Base-by-base conservation (phyloP, 2,888 invertebrate species). In the Herminia tarsipennalis region DNA sequence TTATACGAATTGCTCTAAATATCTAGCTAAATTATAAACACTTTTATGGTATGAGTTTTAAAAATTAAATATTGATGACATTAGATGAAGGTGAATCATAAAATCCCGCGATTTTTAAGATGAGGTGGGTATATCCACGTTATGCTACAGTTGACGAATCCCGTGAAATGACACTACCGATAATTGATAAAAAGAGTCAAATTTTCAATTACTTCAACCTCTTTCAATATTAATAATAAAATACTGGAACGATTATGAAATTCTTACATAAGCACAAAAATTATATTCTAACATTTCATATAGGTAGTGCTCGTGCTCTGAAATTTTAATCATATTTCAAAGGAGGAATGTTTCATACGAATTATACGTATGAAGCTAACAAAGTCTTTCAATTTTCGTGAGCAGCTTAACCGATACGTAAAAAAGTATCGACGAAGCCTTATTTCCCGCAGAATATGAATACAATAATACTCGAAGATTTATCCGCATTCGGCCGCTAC, bases 381-480 rank as follows among this genome's bases (percentile, higher is more conserved):
- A 60, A 64, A 60, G 56, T 61, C 60, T 64, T 63, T 60, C 62
- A 67, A 66, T 69, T 64, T 66, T 62, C 59, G 55, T 56, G 60
- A 60, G 61, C 52, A 57, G 64, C 68, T 69, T 68, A 65, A 61
- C 59, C 44, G 65, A 66, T 68, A 66, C 49, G 63, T 68, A 71
- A 66, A 69, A 68, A 71, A 70, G 64, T 70, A 73, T 69, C 63
- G 63, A 65, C 59, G 56, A 60, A 66, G 68, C 63, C 68, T 66
- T 70, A 65, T 71, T 63, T 52, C 44, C 56, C 57, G 40, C 64
- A 66, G 63, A 67, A 73, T 78, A 78, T 71, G 78, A 80, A 75
- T 74, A 76, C 78, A 81, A 78, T 79, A 82, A 82, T 78, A 77
- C 70, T 71, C 68, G 58, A 71, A 76, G 83, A 81, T 78, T 81